Percentiles rank a stretch among this genome's conserved stretches.
Conservation (phyloP, 2,888 invertebrate species). For the Macrophya annulata region DNA sequence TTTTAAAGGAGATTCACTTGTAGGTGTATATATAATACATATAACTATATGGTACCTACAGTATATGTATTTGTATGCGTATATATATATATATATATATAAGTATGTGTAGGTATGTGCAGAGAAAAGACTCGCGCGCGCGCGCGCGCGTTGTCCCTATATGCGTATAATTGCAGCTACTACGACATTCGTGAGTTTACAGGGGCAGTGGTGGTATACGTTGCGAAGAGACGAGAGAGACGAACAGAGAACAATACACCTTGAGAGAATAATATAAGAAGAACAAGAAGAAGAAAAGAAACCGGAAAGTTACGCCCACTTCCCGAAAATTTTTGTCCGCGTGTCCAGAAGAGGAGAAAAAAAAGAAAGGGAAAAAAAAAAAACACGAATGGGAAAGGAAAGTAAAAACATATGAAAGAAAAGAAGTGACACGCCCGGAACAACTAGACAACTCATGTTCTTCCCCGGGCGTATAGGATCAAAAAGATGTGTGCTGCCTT, state of each 20-base stretch:
- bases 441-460: conserved; percentile 52
- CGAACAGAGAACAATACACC: conserved; percentile 45
- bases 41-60: not conserved
- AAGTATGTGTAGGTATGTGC: too few relatives aligned
- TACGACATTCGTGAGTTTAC: conserved; percentile 10
- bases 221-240: not conserved
- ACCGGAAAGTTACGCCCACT: conserved; percentile 56
- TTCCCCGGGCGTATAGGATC: conserved; percentile 27
- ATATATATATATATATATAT: not conserved
- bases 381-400: not conserved
- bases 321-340: conserved; percentile 53
- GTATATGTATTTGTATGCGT: not conserved
- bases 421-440: conserved; percentile 51
- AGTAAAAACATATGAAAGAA: conserved; percentile 19
- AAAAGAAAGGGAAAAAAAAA: conserved; percentile 7
- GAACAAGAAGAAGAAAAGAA: conserved; percentile 5
- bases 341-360: conserved; percentile 40
- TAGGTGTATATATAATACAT: conserved; percentile 20
- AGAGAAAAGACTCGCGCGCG: conserved; percentile 22
- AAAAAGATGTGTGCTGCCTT: conserved; percentile 5
- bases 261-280: conserved; percentile 14
- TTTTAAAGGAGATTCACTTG: conserved; percentile 51
- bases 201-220: not conserved
- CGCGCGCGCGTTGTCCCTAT: not conserved
- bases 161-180: conserved; percentile 9